Evolutionary conservation across 2,113 vertebrate genomes (phyloP), one percentile per base, ranked within the genome.

Genomic region (Rutilus rutilus): DNA sequence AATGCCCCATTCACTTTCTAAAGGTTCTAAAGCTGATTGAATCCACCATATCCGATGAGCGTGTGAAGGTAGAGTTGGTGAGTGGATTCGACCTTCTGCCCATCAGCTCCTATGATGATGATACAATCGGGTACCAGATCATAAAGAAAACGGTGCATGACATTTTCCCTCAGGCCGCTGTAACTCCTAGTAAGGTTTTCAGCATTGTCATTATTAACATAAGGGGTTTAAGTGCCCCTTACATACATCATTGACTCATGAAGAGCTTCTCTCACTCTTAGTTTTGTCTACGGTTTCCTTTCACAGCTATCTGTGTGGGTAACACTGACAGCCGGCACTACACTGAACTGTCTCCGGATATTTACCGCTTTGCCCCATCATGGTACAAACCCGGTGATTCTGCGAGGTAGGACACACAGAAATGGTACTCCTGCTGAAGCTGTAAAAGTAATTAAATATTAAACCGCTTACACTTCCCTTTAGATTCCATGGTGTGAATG

Each of bases 311-410:
- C 7, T 99, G 96, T 78, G 50, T 97, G 45, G 97, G 91, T 36
- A 98, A 96, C 91, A 99, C 98, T 0, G 98, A 99, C 90, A 98
- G 97, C 91, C 95, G 96, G 57, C 96, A 99, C 88, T 99, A 95
- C 88, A 89, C 85, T 27, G 95, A 95, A 80, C 21, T 99, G 88
- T 96, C 96, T 79, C 87, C 79, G 0, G 90, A 95, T 88, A 96
- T 97, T 89, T 99, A 98, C 88, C 94, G 95, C 30, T 99, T 99
- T 74, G 90, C 87, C 27, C 97, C 98, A 0, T 0, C 95, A 75
- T 92, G 94, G 93, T 86, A 97, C 62, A 91, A 86, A 47, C 85
- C 94, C n/a, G 95, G 94, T 9, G 95, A 93, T 90, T 21, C 91
- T 11, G 87, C 87, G 27, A 95, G 97, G 98, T 99, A 90, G 89